Evolutionary conservation across 2,888 invertebrate genomes (phyloP).

Genomic region (Drosophila lacicola): DNA sequence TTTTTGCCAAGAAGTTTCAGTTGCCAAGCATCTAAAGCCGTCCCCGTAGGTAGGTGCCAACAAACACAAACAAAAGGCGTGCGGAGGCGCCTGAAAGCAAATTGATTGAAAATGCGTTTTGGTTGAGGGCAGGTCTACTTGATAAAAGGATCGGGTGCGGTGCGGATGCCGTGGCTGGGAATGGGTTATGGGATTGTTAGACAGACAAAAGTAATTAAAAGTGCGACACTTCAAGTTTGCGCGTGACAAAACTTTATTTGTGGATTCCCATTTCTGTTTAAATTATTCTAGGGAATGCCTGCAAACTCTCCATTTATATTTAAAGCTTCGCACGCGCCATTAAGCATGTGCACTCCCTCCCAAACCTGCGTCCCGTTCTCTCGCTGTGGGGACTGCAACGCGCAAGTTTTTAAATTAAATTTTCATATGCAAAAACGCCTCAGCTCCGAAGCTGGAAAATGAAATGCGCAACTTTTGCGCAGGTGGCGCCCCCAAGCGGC

Average conservation of each 20-base stretch:
- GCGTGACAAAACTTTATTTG: slow-evolving; percentile 72
- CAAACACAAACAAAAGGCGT: slow-evolving; percentile 39
- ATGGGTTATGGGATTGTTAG: slow-evolving; percentile 23
- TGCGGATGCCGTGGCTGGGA: background rate
- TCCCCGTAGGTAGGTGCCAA: slow-evolving; percentile 41
- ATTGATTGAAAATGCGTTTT: slow-evolving; percentile 74
- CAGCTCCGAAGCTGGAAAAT: slow-evolving; percentile 8
- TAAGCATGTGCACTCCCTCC: slow-evolving; percentile 42
- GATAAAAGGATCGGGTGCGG: background rate
- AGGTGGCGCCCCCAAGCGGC: slow-evolving; percentile 61
- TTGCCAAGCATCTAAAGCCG: slow-evolving; percentile 32
- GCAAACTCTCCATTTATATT: slow-evolving; percentile 42
- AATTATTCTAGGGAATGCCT: slow-evolving; percentile 12
- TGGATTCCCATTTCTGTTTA: slow-evolving; percentile 25
- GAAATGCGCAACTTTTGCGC: slow-evolving; percentile 36
- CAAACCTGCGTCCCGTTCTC: background rate
- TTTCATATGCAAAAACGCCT: slow-evolving; percentile 58
- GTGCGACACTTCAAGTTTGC: slow-evolving; percentile 74
- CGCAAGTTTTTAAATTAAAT: slow-evolving; percentile 71
- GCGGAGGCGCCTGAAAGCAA: slow-evolving; percentile 59
- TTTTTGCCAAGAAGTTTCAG: slow-evolving; percentile 52
- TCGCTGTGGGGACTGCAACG: background rate
- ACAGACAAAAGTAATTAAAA: slow-evolving; percentile 77
- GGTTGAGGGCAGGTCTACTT: background rate
- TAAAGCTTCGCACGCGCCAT: slow-evolving; percentile 62